phyloP scores from a whole-genome alignment of 2,888 invertebrate genomes.

The Gandaritis pyraliata region DNA sequence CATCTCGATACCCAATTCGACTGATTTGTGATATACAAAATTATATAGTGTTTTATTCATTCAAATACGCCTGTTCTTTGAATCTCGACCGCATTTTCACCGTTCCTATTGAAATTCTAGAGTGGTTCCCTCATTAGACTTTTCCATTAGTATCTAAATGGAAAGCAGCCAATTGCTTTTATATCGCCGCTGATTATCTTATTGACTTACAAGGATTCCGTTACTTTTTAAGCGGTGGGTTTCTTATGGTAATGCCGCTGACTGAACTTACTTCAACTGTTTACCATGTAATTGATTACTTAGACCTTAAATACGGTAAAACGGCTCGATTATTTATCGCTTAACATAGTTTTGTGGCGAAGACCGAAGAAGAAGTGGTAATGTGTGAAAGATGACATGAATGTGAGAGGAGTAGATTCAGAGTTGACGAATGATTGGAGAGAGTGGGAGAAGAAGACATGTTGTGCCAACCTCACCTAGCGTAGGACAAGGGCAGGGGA shows the following conservation, averaged over 20 bases:
- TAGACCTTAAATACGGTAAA: conserved; percentile 17
- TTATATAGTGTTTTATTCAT: neutral
- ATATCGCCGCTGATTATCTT: conserved; percentile 41
- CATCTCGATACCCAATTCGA: neutral
- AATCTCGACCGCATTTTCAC: conserved; percentile 12
- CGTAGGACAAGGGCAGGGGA: no score
- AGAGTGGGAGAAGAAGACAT: no score
- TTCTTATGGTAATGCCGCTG: conserved; percentile 25
- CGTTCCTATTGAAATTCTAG: conserved; percentile 24
- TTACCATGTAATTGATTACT: conserved; percentile 32
- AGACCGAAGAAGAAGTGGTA: no score
- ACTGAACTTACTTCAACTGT: conserved; percentile 18
- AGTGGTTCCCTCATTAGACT: conserved; percentile 32
- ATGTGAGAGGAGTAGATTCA: no score
- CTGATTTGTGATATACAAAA: neutral
- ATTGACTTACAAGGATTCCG: conserved; percentile 40
- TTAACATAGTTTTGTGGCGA: conserved; percentile 5
- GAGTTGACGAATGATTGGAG: no score
- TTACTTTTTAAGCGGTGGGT: conserved; percentile 30
- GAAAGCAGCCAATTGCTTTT: conserved; percentile 39
- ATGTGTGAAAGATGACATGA: no score
- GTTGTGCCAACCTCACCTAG: no score
- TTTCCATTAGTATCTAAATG: conserved; percentile 36
- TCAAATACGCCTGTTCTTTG: neutral
- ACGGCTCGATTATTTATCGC: conserved; percentile 18